Evolutionary conservation across 2,797 vertebrate genomes (phyloP).

Genomic region (Luscinia megarhynchos): DNA sequence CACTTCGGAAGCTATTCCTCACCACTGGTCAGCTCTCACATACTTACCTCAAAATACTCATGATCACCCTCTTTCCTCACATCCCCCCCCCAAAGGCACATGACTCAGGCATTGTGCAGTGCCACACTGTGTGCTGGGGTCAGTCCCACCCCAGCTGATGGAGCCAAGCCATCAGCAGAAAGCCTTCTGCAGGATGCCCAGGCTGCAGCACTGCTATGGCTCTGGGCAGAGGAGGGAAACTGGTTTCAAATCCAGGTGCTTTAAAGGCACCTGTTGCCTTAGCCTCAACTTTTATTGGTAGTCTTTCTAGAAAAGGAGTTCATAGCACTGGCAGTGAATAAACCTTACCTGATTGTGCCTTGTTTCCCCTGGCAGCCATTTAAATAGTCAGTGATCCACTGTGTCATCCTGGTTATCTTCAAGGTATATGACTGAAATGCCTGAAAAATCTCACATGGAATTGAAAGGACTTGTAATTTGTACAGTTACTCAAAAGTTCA

Average conservation of each 20-base stretch:
- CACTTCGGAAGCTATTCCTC: neutral
- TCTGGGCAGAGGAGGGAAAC: neutral
- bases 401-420: neutral
- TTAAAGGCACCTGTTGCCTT: neutral
- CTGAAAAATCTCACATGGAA: neutral
- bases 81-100: fast-evolving
- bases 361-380: neutral
- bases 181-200: neutral
- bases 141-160: fast-evolving
- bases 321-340: neutral
- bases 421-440: neutral
- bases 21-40: neutral
- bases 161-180: fast-evolving
- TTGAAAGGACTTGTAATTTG: neutral
- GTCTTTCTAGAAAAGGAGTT: neutral
- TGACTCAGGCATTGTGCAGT: fast-evolving
- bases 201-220: neutral
- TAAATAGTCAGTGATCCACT: neutral
- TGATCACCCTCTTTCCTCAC: neutral
- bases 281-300: neutral
- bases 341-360: neutral
- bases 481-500: neutral
- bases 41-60: neutral
- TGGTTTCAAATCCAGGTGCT: neutral
- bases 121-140: fast-evolving